Conservation (phyloP, 2,797 vertebrate species). For the Hypotaenidia philippensis region DNA sequence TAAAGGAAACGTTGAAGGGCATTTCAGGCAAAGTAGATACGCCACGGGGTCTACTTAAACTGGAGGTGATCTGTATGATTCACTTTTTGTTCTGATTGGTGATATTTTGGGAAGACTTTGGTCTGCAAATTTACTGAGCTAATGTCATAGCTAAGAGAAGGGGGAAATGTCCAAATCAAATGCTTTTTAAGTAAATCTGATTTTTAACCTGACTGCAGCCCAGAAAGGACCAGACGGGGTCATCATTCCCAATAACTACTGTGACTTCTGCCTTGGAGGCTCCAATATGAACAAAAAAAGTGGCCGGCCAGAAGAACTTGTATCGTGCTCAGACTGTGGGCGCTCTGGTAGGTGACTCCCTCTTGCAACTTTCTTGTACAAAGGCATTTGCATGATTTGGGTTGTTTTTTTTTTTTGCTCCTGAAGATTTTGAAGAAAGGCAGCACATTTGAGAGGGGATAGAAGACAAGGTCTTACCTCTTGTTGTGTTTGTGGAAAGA, state of each 20-base stretch:
- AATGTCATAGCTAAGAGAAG: neutral
- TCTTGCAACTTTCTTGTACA: constrained; percentile 44
- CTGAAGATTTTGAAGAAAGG: constrained; percentile 11
- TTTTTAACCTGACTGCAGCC: constrained; percentile 82
- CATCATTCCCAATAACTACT: constrained; percentile 98
- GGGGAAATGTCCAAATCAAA: neutral
- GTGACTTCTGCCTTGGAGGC: constrained; percentile 98
- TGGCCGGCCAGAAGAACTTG: constrained; percentile 94
- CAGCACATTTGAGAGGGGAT: neutral
- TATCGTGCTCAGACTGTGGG: constrained; percentile 98
- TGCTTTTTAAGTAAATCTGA: constrained; percentile 35
- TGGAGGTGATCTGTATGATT: neutral
- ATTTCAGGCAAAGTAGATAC: neutral
- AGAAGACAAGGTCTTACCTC: neutral
- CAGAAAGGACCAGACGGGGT: constrained; percentile 92
- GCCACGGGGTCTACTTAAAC: neutral
- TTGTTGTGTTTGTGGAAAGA: constrained; percentile 7
- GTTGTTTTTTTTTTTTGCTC: neutral
- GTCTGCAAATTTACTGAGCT: neutral
- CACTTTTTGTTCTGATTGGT: neutral
- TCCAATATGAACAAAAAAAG: constrained; percentile 97
- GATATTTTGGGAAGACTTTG: neutral
- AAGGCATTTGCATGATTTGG: neutral
- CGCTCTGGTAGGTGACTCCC: constrained; percentile 92
- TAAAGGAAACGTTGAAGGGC: neutral